phyloP scores from a whole-genome alignment of 2,888 invertebrate species.

The Microctonus brassicae region DNA sequence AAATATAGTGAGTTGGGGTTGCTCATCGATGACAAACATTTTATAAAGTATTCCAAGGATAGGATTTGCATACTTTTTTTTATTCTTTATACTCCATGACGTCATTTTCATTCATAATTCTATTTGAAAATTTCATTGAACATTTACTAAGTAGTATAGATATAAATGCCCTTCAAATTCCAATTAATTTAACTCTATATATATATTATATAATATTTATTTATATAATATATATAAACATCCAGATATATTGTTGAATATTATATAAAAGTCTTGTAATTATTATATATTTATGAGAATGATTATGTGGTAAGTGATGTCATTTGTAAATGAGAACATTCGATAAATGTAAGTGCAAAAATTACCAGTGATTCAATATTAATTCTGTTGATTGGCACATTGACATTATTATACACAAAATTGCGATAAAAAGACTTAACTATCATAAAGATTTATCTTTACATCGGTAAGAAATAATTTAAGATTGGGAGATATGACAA shows the following conservation, averaged over 20 bases:
- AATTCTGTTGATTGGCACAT: background rate
- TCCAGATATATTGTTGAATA: background rate
- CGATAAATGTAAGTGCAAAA: background rate
- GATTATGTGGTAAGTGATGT: background rate
- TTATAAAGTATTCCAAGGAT: background rate
- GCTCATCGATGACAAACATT: constrained; percentile 7
- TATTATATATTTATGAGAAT: background rate
- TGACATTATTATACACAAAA: background rate
- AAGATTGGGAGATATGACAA: background rate
- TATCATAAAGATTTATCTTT: background rate
- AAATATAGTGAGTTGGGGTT: too few relatives aligned
- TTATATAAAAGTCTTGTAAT: background rate
- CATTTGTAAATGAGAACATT: background rate
- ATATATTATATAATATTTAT: background rate
- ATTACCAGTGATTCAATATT: background rate
- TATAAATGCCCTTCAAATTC: constrained; percentile 1
- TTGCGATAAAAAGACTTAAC: background rate
- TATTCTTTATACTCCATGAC: constrained; percentile 5
- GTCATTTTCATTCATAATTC: constrained; percentile 32
- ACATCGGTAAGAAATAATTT: background rate
- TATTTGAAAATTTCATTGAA: constrained; percentile 24
- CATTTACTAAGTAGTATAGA: background rate
- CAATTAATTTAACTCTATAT: background rate
- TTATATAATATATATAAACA: background rate
- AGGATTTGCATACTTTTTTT: background rate